Conservation (phyloP, 2,888 invertebrate genomes). For the Hartigia nigra region DNA sequence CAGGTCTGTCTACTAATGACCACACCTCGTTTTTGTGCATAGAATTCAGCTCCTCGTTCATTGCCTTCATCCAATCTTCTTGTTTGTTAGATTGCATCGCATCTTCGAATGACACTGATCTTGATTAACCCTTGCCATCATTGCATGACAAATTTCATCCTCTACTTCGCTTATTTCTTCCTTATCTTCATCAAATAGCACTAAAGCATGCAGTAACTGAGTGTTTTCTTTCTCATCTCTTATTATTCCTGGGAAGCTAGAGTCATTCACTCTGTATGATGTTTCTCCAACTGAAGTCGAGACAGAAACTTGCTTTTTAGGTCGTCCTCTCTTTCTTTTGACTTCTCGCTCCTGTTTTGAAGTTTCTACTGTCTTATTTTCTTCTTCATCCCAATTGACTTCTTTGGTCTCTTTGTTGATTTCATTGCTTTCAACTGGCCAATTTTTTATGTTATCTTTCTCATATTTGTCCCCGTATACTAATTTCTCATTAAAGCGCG, state of each 20-base stretch:
- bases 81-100: conserved; percentile 8
- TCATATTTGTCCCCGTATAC: conserved; percentile 23
- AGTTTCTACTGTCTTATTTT: conserved; percentile 6
- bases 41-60: conserved; percentile 18
- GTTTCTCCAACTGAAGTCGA: not conserved
- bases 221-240: conserved; percentile 7
- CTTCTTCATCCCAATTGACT: conserved; percentile 11
- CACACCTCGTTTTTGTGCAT: conserved; percentile 25
- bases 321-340: conserved; percentile 19
- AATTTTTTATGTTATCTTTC: conserved; percentile 7
- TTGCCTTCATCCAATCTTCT: conserved; percentile 17
- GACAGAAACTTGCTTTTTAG: conserved; percentile 9
- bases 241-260: not conserved
- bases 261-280: not conserved
- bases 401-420: conserved; percentile 15
- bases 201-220: conserved; percentile 8
- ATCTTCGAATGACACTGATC: conserved; percentile 13
- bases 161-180: conserved; percentile 6
- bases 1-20: conserved; percentile 17
- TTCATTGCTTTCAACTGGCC: not conserved
- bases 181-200: not conserved
- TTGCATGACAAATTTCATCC: not conserved
- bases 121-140: not conserved
- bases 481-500: conserved; percentile 26
- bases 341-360: conserved; percentile 15